A percentile compares a stretch with the other conserved stretches of the same genome.
Conservation (phyloP, 2,113 vertebrate genomes). For the Columbina picui region DNA sequence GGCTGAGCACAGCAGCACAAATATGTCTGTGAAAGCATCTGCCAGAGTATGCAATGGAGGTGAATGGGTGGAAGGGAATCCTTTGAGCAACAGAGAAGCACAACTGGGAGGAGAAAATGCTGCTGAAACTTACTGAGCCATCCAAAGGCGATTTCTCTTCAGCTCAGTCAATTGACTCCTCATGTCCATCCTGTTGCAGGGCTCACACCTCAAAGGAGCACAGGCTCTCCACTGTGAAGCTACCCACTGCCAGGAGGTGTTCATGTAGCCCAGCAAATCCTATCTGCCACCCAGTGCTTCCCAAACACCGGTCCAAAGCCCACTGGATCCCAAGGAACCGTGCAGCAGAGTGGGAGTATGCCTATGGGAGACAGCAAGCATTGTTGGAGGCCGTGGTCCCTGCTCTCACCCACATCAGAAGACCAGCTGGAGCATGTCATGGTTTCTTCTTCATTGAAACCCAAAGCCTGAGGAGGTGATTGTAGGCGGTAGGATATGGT, state of each 20-base stretch:
- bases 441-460: not conserved
- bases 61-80: not conserved
- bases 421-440: not conserved
- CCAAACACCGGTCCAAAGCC: not conserved
- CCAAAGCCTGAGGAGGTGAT: not conserved
- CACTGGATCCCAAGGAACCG: accelerated
- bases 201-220: not conserved
- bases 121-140: not conserved
- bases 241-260: not conserved
- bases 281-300: accelerated
- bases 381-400: not conserved
- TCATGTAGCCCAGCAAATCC: not conserved
- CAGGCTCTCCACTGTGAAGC: accelerated
- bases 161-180: not conserved
- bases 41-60: not conserved
- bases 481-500: not conserved
- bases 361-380: accelerated
- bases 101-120: not conserved
- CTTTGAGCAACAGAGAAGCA: not conserved
- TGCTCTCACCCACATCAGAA: not conserved
- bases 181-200: accelerated
- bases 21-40: not conserved
- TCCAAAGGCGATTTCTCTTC: not conserved
- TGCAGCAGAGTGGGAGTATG: accelerated
- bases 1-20: not conserved